phyloP scores from a whole-genome alignment of 2,113 vertebrate genomes.

The Gracilinanus agilis region DNA sequence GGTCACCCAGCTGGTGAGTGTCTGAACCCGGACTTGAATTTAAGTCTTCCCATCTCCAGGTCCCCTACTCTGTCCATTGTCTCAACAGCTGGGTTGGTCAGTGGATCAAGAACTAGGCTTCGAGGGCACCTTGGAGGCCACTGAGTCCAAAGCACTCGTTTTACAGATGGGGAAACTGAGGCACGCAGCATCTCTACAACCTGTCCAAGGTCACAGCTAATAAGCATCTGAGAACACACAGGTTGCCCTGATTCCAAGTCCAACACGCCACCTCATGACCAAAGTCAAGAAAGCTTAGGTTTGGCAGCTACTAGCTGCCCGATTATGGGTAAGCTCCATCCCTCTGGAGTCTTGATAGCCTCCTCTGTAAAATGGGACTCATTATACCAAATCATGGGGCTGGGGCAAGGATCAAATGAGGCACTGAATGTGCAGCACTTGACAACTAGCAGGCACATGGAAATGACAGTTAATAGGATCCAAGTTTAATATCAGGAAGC shows the following conservation, averaged over 20 bases:
- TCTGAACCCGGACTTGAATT: not conserved
- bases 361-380: not conserved
- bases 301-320: not conserved
- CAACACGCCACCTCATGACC: too few species aligned
- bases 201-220: not conserved
- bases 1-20: too few species aligned
- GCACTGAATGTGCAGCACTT: not conserved
- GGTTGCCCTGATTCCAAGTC: not conserved
- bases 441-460: not conserved
- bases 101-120: not conserved
- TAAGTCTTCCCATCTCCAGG: not conserved
- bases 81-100: not conserved
- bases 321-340: not conserved
- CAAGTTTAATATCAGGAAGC: not conserved
- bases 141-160: too few species aligned
- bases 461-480: not conserved
- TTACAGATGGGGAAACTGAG: too few species aligned
- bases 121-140: not conserved
- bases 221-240: not conserved
- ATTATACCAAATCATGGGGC: not conserved
- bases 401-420: not conserved
- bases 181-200: not conserved
- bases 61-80: accelerated
- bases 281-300: not conserved
- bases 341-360: not conserved